These are phyloP conservation scores for Heteromormyrus szaboi DNA, from an alignment of 2,797 vertebrate species.

Conservation along the genomic window DNA sequence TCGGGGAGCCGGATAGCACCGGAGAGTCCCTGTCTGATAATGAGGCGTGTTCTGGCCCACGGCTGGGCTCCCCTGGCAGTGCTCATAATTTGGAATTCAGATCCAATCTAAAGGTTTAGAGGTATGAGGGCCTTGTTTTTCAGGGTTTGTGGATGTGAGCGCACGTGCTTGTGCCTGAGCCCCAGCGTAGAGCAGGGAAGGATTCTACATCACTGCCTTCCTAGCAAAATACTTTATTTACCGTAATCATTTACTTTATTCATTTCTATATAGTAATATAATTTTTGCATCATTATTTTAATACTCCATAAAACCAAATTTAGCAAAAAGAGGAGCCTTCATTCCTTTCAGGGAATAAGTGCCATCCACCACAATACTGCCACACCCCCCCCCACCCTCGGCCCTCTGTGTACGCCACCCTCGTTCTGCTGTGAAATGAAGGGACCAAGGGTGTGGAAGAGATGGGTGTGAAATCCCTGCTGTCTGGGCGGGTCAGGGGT, in stretches of 20 bases:
- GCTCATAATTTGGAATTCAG: background rate
- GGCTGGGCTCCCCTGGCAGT: background rate
- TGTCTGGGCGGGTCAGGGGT: too few species aligned
- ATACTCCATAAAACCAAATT: background rate
- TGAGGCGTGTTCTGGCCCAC: background rate
- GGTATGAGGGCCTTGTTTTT: background rate
- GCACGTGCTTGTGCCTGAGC: background rate
- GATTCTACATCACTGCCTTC: background rate
- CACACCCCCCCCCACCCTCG: too few species aligned
- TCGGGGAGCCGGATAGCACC: background rate
- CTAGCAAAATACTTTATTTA: background rate
- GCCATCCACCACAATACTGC: constrained; percentile 27
- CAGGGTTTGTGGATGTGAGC: background rate
- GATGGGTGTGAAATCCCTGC: too few species aligned
- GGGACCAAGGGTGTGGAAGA: too few species aligned
- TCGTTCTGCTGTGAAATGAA: too few species aligned
- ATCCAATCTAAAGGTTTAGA: background rate
- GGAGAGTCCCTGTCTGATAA: background rate
- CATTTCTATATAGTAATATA: background rate
- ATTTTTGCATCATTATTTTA: background rate
- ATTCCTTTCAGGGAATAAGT: background rate
- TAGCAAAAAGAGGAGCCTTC: background rate
- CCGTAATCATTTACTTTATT: background rate
- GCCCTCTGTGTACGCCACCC: too few species aligned
- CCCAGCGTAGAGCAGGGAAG: background rate